Conservation (phyloP, 1,140 invertebrate species). For the Centruroides vittatus region DNA sequence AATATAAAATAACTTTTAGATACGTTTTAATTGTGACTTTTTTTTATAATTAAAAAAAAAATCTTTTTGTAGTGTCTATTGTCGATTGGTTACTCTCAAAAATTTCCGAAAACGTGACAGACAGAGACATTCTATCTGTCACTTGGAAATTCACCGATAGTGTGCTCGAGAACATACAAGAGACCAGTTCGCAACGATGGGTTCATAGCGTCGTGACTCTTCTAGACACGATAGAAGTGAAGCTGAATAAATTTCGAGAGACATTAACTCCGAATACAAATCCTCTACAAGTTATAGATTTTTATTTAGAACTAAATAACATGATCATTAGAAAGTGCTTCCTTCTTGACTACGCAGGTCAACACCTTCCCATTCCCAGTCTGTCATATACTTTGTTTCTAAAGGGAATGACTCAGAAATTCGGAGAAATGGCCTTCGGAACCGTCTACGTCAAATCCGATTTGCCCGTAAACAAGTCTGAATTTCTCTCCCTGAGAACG, state of each 20-base stretch:
- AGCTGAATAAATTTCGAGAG: slow-evolving; percentile 8
- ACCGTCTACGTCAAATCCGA: slow-evolving; percentile 15
- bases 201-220: slow-evolving; percentile 8
- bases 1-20: too few relatives aligned
- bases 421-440: slow-evolving; percentile 14
- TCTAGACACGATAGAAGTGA: slow-evolving; percentile 9
- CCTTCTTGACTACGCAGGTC: slow-evolving; percentile 11
- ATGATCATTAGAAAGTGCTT: slow-evolving; percentile 13
- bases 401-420: slow-evolving; percentile 12
- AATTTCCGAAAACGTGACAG: slow-evolving; percentile 4
- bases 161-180: slow-evolving; percentile 8
- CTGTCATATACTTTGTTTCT: slow-evolving; percentile 14
- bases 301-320: slow-evolving; percentile 11
- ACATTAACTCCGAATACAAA: slow-evolving; percentile 10
- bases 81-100: slow-evolving; percentile 14
- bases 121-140: slow-evolving; percentile 7
- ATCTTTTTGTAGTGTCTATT: slow-evolving; percentile 8
- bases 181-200: slow-evolving; percentile 8
- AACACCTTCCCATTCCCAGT: slow-evolving; percentile 13
- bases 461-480: slow-evolving; percentile 11
- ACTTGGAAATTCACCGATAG: slow-evolving; percentile 15
- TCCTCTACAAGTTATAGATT: slow-evolving; percentile 10
- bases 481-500: slow-evolving; percentile 10
- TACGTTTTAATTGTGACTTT: neutral
- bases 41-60: neutral